Base-by-base conservation (phyloP, 1,140 invertebrate species). In the Calliphora vicina region DNA sequence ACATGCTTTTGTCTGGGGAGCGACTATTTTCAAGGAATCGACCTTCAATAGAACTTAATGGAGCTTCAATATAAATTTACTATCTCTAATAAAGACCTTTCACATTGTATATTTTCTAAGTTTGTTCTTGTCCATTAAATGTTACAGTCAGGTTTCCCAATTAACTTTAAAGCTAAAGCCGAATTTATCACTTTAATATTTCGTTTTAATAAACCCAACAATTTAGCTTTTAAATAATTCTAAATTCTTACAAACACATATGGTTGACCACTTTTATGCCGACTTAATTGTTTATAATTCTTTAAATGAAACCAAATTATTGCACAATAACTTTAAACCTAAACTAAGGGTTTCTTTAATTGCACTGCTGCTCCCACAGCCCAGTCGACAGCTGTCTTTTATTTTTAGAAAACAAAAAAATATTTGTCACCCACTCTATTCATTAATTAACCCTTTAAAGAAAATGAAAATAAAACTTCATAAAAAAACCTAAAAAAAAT, bases 371-470 rank as follows among this genome's bases (percentile, higher is more conserved):
- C n/a, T n/a, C n/a, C n/a, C n/a, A n/a, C n/a, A n/a, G n/a, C n/a
- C 10, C n/a, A 67, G n/a, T 2, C 20, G 10, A 67, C 61, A 67
- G n/a, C 61, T 67, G 61, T 25, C n/a, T 20, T 25, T 25, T 67
- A 25, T 23, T 67, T 23, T 23, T n/a, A n/a, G n/a, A n/a, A n/a
- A n/a, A n/a, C n/a, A n/a, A 23, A 2, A 23, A 67, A 67, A 25
- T 67, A 67, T 23, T 67, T 67, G n/a, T 67, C 61, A 67, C 61
- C 61, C 61, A 67, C 20, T 67, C 61, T 67, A 20, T 23, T n/a
- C n/a, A n/a, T n/a, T 67, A 67, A 67, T 67, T 67, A 67, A 67
- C 61, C 61, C 61, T 67, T 67, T 67, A 8, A 23, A n/a, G 50
- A 57, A 57, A 57, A 17, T 57, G 15, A n/a, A 57, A 57, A 57